Base-by-base conservation (phyloP, 2,888 invertebrate genomes). In the Cloeon dipterum region DNA sequence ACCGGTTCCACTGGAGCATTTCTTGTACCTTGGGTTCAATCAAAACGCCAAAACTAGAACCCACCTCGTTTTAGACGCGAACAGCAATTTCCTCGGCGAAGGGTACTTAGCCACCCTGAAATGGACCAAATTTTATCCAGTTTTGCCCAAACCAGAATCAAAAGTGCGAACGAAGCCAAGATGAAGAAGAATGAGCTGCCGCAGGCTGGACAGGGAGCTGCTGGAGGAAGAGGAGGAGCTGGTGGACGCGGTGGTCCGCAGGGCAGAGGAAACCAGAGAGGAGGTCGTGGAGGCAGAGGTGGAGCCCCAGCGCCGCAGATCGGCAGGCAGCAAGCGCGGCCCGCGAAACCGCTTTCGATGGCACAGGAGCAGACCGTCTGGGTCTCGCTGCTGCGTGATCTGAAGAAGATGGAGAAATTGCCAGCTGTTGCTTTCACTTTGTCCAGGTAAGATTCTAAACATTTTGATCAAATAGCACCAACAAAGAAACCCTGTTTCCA, bases 1-100 rank as follows among this genome's bases (percentile, higher is more conserved):
- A 38, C 98, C 98, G 0, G 89, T 99, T 1, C 98, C 98, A 0
- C 61, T 99, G 29, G 78, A 91, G 50, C 96, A 98, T 57, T 88
- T 75, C 55, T 62, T 98, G 1, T 94, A 91, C 49, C 85, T 85
- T 13, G 78, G 78, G 50, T 51, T 68, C 20, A 73, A 75, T n/a
- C 39, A 32, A 13, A 37, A 36, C 39, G 44, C 46, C 4, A 50
- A 68, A 48, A 63, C 82, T 49, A 74, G 85, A 46, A 62, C 72
- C 35, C 88, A 79, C 55, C 53, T 82, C 23, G 62, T 96, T 11
- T 65, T 93, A 5, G 77, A 89, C 52, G 69, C 74, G 36, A 67
- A 75, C 42, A 75, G 77, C 1, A 66, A 66, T 36, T 91, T 85
- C 57, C 55, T 68, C 17, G 60, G 68, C 10, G 57, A 65, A 40